These are phyloP conservation scores for Sylvia borin DNA, from an alignment of 2,797 vertebrate species.

Conservation along the genomic window DNA sequence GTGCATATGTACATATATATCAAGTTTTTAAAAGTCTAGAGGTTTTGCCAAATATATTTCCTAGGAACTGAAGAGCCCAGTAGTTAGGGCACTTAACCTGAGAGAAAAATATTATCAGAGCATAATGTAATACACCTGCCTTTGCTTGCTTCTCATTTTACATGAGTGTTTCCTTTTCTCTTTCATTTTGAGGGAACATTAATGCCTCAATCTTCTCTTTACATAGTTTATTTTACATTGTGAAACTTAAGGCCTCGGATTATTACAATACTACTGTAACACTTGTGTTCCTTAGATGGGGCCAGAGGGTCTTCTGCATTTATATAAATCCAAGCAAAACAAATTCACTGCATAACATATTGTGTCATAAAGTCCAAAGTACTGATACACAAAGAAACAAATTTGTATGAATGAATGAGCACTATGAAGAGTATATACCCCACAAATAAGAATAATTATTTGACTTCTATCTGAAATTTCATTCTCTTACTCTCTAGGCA, in stretches of 20 bases:
- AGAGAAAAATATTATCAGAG: slow-evolving; percentile 8
- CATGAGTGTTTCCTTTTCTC: not conserved
- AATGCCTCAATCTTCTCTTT: not conserved
- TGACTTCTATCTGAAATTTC: not conserved
- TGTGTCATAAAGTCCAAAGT: not conserved
- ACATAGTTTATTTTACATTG: not conserved
- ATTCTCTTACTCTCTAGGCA: not conserved
- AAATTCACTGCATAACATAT: not conserved
- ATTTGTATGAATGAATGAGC: not conserved
- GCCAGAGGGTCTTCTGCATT: not conserved
- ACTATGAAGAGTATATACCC: not conserved
- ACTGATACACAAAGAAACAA: not conserved
- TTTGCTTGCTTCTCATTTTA: not conserved
- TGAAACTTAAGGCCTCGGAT: not conserved
- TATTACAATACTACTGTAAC: not conserved
- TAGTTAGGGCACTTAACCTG: not conserved
- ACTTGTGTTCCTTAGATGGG: not conserved
- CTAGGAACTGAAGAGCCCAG: not conserved
- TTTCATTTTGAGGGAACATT: not conserved
- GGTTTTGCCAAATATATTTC: not conserved
- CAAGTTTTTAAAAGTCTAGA: not conserved
- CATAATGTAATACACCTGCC: not conserved
- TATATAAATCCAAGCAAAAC: not conserved
- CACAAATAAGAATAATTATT: not conserved
- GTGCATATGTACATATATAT: not conserved